Base-by-base conservation (phyloP, 1,140 invertebrate species). In the Notospermus geniculatus region DNA sequence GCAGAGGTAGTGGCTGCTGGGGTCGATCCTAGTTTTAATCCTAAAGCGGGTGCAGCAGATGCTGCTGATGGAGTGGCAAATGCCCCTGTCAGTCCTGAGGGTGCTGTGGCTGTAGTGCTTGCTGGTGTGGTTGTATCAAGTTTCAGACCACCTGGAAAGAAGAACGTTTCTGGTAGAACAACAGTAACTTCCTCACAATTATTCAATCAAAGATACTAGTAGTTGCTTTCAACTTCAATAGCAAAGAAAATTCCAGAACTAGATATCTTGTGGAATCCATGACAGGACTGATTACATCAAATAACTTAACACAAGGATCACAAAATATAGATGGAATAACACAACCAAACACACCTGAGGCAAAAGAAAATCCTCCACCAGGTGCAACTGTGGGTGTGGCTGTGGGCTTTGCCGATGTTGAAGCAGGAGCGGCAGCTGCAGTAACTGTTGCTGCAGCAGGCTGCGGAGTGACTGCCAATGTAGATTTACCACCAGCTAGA, bases 331-430 rank as follows among this genome's bases (percentile, higher is more conserved):
- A 11, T 43, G 39, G 11, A 43, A 11, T 19, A 13, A 19, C 39
- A 13, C n/a, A n/a, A n/a, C n/a, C n/a, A n/a, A n/a, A n/a, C n/a
- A n/a, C n/a, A n/a, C n/a, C n/a, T n/a, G n/a, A n/a, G n/a, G n/a
- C n/a, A n/a, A 50, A 50, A 23, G 46, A 4, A 27, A 50, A 50
- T 50, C 46, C 46, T 23, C 46, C 46, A n/a, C 5, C 46, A 50
- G 46, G 46, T 50, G n/a, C 5, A 5, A 50, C 46, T 13, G 70
- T 74, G 64, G 63, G 78, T 71, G 72, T 81, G 70, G 82, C 74
- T 68, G 71, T 85, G 69, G 70, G 23, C 54, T 62, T 53, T 23
- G 64, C 29, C 15, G 68, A 23, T 13, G 41, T 36, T 0, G 65
- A 7, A 13, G 46, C 9, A 50, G n/a, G 25, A 50, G n/a, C 5